Evolutionary conservation across 2,113 vertebrate genomes (phyloP), one percentile per base, ranked within the genome.

Genomic region (Bothrops jararaca): DNA sequence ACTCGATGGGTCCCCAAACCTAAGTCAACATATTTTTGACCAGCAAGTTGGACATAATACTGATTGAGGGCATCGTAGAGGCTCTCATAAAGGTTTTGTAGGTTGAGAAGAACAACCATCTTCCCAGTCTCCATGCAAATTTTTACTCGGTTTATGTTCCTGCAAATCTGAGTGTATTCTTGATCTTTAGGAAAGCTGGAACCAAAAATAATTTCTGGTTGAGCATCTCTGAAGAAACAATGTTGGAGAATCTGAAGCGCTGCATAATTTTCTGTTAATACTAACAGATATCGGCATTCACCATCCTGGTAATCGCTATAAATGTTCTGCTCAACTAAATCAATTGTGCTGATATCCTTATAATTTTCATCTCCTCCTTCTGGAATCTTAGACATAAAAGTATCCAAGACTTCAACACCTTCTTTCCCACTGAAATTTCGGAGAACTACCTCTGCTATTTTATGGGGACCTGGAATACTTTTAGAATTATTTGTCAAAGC

Each of bases 41-140:
- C 99, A 1, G 98, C 99, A 3, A 99, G 98, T 95, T 96, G 98
- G 2, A 99, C 99, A 0, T 99, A 99, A 96, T 99, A 99, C 88
- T 99, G 99, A 95, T 99, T 99, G 45, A 99, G 98, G 0, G 99
- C 99, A 4, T 99, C 99, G 0, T 99, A 99, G 23, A 99, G 98
- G 96, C 99, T 99, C 98, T 99, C 99, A 0, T 99, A 99, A 6
- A 99, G 98, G 96, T 98, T 99, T 58, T 99, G 99, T 95, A 99
- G 96, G 96, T 99, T 99, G 54, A 99, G 98, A 2, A 99, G 98
- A 80, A 99, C 98, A 18, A 98, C 98, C 85, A 94, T 99, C 95
- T 98, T 97, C 80, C 99, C 99, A 0, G 99, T 99, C 95, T 99
- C 99, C 99, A 99, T 99, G 97, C 99, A 99, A 90, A 99, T 97